phyloP scores from a whole-genome alignment of 2,888 invertebrate species.

The Odontocerum albicorne region DNA sequence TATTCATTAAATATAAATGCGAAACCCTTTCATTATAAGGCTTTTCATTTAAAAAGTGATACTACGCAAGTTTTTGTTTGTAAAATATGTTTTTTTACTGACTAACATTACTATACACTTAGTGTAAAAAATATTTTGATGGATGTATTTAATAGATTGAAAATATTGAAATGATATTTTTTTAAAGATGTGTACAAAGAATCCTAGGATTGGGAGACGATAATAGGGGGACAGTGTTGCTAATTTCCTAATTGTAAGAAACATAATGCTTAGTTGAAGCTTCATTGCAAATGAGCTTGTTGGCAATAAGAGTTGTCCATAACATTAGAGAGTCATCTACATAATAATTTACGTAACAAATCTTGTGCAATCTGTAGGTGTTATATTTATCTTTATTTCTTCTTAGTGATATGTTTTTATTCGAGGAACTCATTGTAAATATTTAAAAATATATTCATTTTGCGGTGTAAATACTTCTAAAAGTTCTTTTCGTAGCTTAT shows the following conservation, averaged over 20 bases:
- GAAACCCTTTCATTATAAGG: no score
- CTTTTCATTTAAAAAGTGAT: no score
- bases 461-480: no score
- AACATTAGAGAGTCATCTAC: conserved; percentile 21
- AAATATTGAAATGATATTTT: neutral
- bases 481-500: conserved; percentile 1
- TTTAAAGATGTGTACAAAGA: neutral
- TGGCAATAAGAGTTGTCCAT: conserved; percentile 32
- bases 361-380: conserved; percentile 30
- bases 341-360: conserved; percentile 24
- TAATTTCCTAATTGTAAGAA: conserved; percentile 1
- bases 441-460: conserved; percentile 3
- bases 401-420: conserved; percentile 2
- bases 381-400: conserved; percentile 9
- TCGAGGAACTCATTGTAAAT: conserved; percentile 15
- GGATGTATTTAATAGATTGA: neutral
- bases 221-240: conserved; percentile 16
- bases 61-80: no score
- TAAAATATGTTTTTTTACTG: no score
- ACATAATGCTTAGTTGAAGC: conserved; percentile 9
- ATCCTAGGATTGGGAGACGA: no score
- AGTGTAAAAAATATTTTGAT: no score
- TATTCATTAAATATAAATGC: no score
- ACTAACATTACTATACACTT: no score
- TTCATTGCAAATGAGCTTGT: conserved; percentile 30